These are phyloP conservation scores for Rhopalosiphum padi DNA, from an alignment of 1,140 invertebrate species.

Conservation along the genomic window DNA sequence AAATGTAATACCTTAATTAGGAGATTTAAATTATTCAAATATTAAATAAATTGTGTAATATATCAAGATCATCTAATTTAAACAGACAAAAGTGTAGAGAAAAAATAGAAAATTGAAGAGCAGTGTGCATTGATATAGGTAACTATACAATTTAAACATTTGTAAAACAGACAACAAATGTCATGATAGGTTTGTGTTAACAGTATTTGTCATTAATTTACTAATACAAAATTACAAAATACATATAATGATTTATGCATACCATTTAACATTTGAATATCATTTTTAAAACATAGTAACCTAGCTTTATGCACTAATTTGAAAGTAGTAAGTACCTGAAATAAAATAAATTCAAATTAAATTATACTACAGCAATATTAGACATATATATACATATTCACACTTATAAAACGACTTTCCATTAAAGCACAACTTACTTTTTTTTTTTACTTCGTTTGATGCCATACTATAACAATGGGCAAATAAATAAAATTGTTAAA, in stretches of 20 bases:
- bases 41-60: background rate
- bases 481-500: background rate
- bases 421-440: conserved; percentile 18
- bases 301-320: conserved; percentile 47
- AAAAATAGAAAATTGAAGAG: background rate
- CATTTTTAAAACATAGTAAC: conserved; percentile 45
- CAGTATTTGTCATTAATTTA: too few relatives aligned
- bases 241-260: background rate
- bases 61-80: too few relatives aligned
- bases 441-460: background rate
- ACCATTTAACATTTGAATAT: conserved; percentile 49
- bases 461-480: background rate
- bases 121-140: background rate
- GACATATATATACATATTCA: background rate
- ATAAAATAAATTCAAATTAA: background rate
- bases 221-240: background rate
- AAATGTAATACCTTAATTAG: too few relatives aligned
- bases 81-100: too few relatives aligned
- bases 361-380: background rate
- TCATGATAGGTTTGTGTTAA: background rate
- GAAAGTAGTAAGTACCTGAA: conserved; percentile 32
- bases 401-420: background rate
- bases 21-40: background rate
- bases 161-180: too few relatives aligned
- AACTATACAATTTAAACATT: too few relatives aligned